Conservation (phyloP, 2,888 invertebrate genomes). For the Tetropium fuscum region DNA sequence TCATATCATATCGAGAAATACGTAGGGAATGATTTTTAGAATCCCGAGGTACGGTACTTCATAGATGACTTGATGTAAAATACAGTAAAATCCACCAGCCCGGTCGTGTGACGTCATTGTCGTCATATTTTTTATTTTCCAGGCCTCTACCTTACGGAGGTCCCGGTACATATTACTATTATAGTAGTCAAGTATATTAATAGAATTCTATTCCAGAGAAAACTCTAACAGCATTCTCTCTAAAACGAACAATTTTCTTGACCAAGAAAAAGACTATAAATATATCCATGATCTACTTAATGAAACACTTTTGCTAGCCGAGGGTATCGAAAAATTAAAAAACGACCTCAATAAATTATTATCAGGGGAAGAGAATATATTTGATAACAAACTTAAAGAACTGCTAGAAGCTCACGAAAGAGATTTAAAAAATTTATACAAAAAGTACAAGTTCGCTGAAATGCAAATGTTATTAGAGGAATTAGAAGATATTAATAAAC, state of each 20-base stretch:
- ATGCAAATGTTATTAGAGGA: conserved; percentile 1
- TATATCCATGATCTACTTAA: conserved; percentile 13
- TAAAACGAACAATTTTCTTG: conserved; percentile 8
- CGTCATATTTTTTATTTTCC: too few relatives aligned
- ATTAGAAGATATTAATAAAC: conserved; percentile 1
- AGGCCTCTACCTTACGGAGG: too few relatives aligned
- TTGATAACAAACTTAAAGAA: conserved; percentile 5
- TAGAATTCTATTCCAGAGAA: conserved; percentile 17
- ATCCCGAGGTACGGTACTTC: too few relatives aligned
- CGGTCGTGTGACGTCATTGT: too few relatives aligned
- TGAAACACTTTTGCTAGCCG: conserved; percentile 2
- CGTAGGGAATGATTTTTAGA: too few relatives aligned
- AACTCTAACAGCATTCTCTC: background rate
- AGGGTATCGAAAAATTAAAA: conserved; percentile 14
- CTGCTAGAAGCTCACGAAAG: background rate
- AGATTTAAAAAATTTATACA: conserved; percentile 10
- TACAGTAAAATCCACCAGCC: too few relatives aligned
- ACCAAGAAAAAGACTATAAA: conserved; percentile 4
- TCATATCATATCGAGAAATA: too few relatives aligned
- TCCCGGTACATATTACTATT: too few relatives aligned
- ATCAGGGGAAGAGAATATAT: background rate
- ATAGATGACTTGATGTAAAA: too few relatives aligned
- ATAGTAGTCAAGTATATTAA: too few relatives aligned
- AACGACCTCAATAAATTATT: background rate
- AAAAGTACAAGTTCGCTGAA: conserved; percentile 5